Evolutionary conservation across 2,797 vertebrate genomes (phyloP).

Genomic region (Agapornis canus): DNA sequence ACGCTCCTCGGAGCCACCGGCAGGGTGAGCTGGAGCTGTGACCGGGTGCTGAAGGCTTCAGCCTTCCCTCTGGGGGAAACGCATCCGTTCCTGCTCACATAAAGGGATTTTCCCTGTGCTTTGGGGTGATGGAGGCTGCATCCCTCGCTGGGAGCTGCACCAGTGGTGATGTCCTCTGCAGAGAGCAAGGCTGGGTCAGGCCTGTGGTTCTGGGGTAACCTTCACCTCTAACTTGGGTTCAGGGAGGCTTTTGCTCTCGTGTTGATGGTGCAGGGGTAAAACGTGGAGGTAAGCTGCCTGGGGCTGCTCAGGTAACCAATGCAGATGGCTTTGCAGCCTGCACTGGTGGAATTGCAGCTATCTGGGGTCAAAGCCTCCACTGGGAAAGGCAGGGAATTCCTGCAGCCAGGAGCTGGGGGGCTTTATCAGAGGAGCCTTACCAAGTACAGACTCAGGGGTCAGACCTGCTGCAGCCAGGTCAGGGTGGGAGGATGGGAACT

Average conservation of each 20-base stretch:
- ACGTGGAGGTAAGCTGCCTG: not conserved
- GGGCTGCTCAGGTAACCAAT: not conserved
- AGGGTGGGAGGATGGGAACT: not conserved
- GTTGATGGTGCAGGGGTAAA: not conserved
- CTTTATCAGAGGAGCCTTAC: not conserved
- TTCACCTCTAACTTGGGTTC: not conserved
- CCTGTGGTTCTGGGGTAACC: not conserved
- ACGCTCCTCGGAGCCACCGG: not conserved
- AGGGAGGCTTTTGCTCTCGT: not conserved
- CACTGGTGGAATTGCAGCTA: not conserved
- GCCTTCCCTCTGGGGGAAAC: not conserved
- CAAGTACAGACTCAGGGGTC: conserved; percentile 28
- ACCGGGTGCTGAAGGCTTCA: rapidly evolving
- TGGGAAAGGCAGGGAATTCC: not conserved
- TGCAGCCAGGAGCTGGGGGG: not conserved
- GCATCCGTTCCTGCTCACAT: not conserved
- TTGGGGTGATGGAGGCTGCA: not conserved
- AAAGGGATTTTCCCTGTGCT: not conserved
- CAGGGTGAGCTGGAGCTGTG: not conserved
- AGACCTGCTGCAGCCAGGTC: not conserved
- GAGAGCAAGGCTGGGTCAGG: not conserved
- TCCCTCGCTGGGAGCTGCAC: not conserved
- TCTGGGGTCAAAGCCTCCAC: not conserved
- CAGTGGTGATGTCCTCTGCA: not conserved
- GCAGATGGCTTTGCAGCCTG: not conserved